Conservation (phyloP, 2,888 invertebrate genomes). For the Plemyria rubiginata region DNA sequence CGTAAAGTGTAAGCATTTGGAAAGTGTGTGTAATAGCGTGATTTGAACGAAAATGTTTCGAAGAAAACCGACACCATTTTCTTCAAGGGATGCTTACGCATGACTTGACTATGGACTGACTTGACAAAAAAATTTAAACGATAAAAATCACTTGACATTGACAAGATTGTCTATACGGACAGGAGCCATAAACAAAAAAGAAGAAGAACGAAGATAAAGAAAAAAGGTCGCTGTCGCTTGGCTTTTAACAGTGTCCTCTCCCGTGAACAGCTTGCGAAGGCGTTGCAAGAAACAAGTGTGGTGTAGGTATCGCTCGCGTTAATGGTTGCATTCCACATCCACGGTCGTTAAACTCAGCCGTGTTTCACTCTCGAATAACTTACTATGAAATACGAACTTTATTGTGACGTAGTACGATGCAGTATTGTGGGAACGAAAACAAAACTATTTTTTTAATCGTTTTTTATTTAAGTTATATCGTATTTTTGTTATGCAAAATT, state of each 20-base stretch:
- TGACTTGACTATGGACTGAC: too few relatives aligned
- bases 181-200: too few relatives aligned
- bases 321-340: constrained; percentile 52
- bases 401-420: background rate
- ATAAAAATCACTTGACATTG: too few relatives aligned
- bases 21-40: too few relatives aligned
- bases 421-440: background rate
- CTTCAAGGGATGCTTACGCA: too few relatives aligned
- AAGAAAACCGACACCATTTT: too few relatives aligned
- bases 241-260: constrained; percentile 14
- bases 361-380: background rate
- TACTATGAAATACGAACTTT: background rate
- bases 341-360: constrained; percentile 26
- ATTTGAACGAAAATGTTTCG: too few relatives aligned
- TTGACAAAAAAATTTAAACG: too few relatives aligned
- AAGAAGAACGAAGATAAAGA: too few relatives aligned
- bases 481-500: background rate
- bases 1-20: too few relatives aligned
- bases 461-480: background rate
- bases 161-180: too few relatives aligned
- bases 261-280: constrained; percentile 30
- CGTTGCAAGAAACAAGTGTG: constrained; percentile 49
- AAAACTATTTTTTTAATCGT: background rate
- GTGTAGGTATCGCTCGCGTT: constrained; percentile 46
- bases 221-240: background rate